Evolutionary conservation across 2,113 vertebrate species (phyloP), one percentile per base, ranked within the genome.

Genomic region (Onychostoma macrolepis): DNA sequence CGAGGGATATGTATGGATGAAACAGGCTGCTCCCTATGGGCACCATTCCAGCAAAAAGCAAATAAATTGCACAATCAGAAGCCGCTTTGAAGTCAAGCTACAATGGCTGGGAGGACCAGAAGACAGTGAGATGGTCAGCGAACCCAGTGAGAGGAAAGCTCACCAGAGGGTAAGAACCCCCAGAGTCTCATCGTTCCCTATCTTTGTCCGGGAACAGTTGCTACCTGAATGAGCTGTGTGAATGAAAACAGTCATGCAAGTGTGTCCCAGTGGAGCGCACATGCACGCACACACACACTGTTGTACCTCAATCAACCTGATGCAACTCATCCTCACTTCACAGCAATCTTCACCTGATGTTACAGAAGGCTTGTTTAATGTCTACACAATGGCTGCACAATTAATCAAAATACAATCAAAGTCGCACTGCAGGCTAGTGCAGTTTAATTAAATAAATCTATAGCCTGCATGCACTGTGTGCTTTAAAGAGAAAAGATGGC

Each of bases 311-410:
- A 45, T 84, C 43, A 65, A 58, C 83, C 83, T 91, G 90, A 89
- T 2, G 90, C 90, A 91, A 91, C 85, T 56, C 85, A 71, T 50
- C 78, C 86, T 67, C 45, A 89, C 82, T 91, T 91, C 86, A 87
- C 85, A 80, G 90, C 88, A 90, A 90, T 89, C 84, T 86, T 69
- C 79, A 53, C 24, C 36, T 87, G 87, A 85, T 81, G 84, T 91
- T 89, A 91, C 88, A 89, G 67, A 45, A 87, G 87, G 50, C 36
- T 83, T 61, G 74, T 43, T 75, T 74, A 88, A 56, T 26, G 78
- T 63, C 53, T 53, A 41, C 19, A 36, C 53, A 53, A 78, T 45
- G 21, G 4, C 24, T 38, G 21, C 21, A 38, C 53, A 80, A 50
- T 33, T 19, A 10, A 53, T 78, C 15, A 9, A 33, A 53, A 48